Conservation (phyloP, 2,113 vertebrate genomes). For the Ophiodon elongatus region DNA sequence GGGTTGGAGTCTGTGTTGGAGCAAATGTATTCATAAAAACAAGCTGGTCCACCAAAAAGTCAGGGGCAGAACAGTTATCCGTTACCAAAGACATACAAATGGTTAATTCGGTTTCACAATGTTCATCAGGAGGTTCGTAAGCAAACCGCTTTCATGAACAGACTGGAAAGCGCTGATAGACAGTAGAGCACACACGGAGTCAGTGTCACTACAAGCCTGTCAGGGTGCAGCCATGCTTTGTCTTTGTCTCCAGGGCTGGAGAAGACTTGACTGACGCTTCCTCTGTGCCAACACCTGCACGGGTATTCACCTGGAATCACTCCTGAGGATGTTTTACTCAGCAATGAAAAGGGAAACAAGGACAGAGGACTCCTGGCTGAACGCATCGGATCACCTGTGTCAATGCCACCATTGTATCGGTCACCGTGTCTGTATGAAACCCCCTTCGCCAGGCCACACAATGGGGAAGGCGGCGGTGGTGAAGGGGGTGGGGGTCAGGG, state of each 20-base stretch:
- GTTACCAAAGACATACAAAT: conserved; percentile 9
- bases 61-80: background rate
- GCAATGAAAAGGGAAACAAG: conserved; percentile 74
- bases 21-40: conserved; percentile 27
- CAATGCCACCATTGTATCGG: conserved; percentile 79
- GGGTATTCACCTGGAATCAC: conserved; percentile 69
- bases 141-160: background rate
- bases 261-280: conserved; percentile 55
- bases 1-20: conserved; percentile 1
- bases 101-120: conserved; percentile 5
- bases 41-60: background rate
- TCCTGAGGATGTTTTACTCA: conserved; percentile 71
- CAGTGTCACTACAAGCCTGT: conserved; percentile 42
- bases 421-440: conserved; percentile 57
- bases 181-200: conserved; percentile 23
- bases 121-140: background rate
- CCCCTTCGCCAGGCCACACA: conserved; percentile 65
- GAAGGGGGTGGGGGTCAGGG: conserved; percentile 42
- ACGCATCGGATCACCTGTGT: conserved; percentile 78
- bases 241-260: conserved; percentile 49
- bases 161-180: conserved; percentile 11
- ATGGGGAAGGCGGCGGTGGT: conserved; percentile 51
- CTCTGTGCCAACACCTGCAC: conserved; percentile 76
- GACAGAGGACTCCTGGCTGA: conserved; percentile 63
- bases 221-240: conserved; percentile 51